Conservation (phyloP, 2,888 invertebrate genomes). For the Andrena marginata region DNA sequence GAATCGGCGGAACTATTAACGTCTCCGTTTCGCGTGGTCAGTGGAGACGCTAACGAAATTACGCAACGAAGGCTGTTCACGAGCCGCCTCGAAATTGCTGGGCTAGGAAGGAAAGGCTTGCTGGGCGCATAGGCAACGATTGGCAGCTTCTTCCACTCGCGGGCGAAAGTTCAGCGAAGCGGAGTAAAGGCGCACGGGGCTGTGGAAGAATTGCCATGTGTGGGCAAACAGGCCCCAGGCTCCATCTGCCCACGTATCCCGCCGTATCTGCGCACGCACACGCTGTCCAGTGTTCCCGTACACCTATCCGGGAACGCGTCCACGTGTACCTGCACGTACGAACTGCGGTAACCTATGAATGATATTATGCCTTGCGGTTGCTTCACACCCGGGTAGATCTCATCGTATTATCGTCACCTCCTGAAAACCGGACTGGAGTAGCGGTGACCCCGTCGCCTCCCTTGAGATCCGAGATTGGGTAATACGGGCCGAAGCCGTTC, state of each 20-base stretch:
- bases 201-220: slow-evolving; percentile 72
- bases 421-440: slow-evolving; percentile 69
- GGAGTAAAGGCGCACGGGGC: slow-evolving; percentile 36
- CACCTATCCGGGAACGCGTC: slow-evolving; percentile 6
- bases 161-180: slow-evolving; percentile 57
- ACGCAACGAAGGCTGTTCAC: slow-evolving; percentile 4
- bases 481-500: slow-evolving; percentile 28
- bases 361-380: slow-evolving; percentile 73
- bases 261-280: slow-evolving; percentile 39
- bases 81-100: slow-evolving; percentile 7
- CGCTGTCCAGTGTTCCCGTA: not conserved
- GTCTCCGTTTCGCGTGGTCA: not conserved
- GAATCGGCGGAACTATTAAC: not conserved
- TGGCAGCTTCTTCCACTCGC: slow-evolving; percentile 31
- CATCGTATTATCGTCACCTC: slow-evolving; percentile 74
- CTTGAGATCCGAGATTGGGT: slow-evolving; percentile 35
- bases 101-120: not conserved
- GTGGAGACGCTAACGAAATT: not conserved
- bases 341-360: slow-evolving; percentile 66
- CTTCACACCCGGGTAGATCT: slow-evolving; percentile 71
- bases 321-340: slow-evolving; percentile 50
- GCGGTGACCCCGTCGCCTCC: slow-evolving; percentile 50
- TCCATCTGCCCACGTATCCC: slow-evolving; percentile 77
- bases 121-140: slow-evolving; percentile 24
- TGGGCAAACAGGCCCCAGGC: slow-evolving; percentile 80